These are phyloP conservation scores for Opisthocomus hoazin DNA, from an alignment of 2,113 vertebrate species.

Conservation along the genomic window DNA sequence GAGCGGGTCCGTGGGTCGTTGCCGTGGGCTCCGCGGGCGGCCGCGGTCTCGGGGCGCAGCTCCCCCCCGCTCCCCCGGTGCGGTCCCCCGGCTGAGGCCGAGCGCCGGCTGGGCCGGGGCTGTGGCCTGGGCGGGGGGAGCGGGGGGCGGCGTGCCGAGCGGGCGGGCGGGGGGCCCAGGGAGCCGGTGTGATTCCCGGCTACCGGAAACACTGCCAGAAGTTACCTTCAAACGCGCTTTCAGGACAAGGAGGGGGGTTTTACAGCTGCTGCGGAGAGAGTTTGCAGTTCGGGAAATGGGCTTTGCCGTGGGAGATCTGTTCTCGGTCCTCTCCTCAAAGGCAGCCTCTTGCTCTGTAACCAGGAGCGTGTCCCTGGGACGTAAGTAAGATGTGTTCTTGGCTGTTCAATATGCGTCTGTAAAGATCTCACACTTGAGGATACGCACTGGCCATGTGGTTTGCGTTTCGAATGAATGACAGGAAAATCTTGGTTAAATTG, in stretches of 20 bases:
- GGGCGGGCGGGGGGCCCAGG: too few species aligned
- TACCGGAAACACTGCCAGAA: fast-evolving
- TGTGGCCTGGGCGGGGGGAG: fast-evolving
- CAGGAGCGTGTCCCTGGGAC: not conserved
- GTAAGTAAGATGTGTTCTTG: not conserved
- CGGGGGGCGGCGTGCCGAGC: too few species aligned
- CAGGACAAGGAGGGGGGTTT: not conserved
- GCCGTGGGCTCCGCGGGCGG: not conserved
- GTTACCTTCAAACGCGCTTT: fast-evolving
- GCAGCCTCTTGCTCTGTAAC: not conserved
- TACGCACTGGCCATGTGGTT: not conserved
- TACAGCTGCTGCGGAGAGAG: fast-evolving
- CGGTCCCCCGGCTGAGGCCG: not conserved
- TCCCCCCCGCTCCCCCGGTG: fast-evolving
- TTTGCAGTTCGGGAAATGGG: fast-evolving
- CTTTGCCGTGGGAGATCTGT: not conserved
- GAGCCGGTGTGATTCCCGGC: not conserved
- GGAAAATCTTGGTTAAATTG: not conserved
- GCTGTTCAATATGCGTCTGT: not conserved
- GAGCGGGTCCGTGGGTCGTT: not conserved
- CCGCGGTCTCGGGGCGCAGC: fast-evolving
- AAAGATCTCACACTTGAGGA: not conserved
- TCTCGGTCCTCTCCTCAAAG: not conserved
- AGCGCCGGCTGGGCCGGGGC: fast-evolving
- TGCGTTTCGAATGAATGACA: not conserved